Base-by-base conservation (phyloP, 2,888 invertebrate species). In the Galerucella nymphaeae region DNA sequence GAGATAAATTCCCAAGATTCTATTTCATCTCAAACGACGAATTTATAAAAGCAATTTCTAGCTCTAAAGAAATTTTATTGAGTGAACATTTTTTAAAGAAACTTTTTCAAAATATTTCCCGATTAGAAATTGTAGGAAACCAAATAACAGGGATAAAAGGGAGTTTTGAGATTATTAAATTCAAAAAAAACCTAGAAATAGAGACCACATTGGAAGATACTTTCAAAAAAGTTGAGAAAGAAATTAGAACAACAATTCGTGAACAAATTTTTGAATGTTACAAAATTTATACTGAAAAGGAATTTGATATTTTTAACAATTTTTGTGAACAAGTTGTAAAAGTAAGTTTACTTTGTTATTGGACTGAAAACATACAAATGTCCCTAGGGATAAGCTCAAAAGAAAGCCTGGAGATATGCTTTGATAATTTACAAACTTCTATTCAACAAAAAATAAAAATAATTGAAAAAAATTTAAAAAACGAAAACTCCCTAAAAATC, bases 11-110 rank as follows among this genome's bases (percentile, higher is more conserved):
- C 83, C 92, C 95, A 48, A 90, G 96, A 83, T 94, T 96, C 83
- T 96, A 95, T 88, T 96, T 96, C 83, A 87, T 96, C 67, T 95
- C 95, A 2, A 94, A 96, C 84, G 93, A 95, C 81, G 96, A 96
- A 86, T 91, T 96, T 89, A 88, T 96, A 77, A 94, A 95, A 85
- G 94, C 96, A 80, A 88, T 96, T 74, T 94, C 95, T 0, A 93
- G 94, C 18, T 59, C 61, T 10, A 94, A 93, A 87, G 93, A 94
- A 82, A 93, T 94, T 0, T 84, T 91, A n/a, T 89, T 93, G 80
- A 93, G 94, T 4, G 93, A 94, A 84, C 93, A 93, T 8, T 93
- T 95, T 88, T 87, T 95, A 70, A 93, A 92, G 83, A 95, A 95
- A 87, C 93, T 94, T 84, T 95, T 95, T 85, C 94, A 94, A 86